phyloP scores from a whole-genome alignment of 2,797 vertebrate species.

The Sternarchorhynchus goeldii region DNA sequence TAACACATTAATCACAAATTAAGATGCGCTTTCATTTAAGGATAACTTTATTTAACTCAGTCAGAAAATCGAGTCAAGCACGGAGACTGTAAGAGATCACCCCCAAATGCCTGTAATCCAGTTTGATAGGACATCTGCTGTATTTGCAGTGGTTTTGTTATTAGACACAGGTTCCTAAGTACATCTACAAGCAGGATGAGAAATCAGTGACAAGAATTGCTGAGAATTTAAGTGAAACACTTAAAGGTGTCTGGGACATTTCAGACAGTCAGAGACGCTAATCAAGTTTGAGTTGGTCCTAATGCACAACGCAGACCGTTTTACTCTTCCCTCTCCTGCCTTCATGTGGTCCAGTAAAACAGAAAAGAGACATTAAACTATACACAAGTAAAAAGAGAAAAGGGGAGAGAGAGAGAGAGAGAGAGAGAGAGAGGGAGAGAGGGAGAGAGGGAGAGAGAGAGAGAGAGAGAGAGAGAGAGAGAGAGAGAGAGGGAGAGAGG shows the following conservation, averaged over 20 bases:
- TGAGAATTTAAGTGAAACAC: slow-evolving; percentile 21
- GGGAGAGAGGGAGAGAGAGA: not conserved
- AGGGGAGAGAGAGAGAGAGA: slow-evolving; percentile 27
- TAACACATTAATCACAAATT: not conserved
- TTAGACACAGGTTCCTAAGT: not conserved
- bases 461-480: slow-evolving; percentile 3
- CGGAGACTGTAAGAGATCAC: not conserved
- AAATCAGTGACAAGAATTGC: slow-evolving; percentile 14
- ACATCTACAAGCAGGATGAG: slow-evolving; percentile 15
- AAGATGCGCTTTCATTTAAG: not conserved
- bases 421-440: slow-evolving; percentile 28
- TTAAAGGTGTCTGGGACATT: slow-evolving; percentile 35
- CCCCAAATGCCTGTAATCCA: not conserved
- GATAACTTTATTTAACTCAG: not conserved
- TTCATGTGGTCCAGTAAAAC: slow-evolving; percentile 73
- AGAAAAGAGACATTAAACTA: slow-evolving; percentile 57
- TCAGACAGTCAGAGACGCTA: slow-evolving; percentile 29
- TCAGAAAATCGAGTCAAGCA: not conserved
- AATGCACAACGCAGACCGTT: slow-evolving; percentile 67
- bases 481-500: not conserved
- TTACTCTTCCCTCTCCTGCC: slow-evolving; percentile 50
- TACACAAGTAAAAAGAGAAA: slow-evolving; percentile 40
- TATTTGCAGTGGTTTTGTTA: not conserved
- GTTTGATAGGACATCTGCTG: not conserved
- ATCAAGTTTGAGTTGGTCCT: slow-evolving; percentile 56